Conservation (phyloP, 2,888 invertebrate genomes). For the Adela reaumurella region DNA sequence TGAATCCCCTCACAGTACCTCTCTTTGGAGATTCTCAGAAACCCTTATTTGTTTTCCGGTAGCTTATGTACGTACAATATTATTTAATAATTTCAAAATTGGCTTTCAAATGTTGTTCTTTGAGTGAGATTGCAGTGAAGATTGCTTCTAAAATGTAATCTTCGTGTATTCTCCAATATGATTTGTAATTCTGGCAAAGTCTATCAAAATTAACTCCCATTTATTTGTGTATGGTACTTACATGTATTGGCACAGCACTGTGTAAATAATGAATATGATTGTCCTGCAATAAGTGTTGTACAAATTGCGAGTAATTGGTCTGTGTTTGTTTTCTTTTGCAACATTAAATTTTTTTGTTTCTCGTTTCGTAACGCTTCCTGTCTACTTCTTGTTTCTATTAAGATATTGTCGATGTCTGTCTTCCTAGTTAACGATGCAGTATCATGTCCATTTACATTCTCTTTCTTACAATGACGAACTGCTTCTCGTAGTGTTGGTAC, state of each 20-base stretch:
- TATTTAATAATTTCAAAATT: no score
- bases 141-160: no score
- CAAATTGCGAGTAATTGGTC: slow-evolving; percentile 32
- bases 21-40: no score
- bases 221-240: neutral
- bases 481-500: neutral
- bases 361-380: neutral
- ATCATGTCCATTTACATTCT: neutral
- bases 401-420: neutral
- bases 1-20: no score
- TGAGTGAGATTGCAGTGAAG: no score
- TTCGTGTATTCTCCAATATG: no score
- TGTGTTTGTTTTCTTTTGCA: neutral
- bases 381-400: neutral
- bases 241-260: slow-evolving; percentile 39
- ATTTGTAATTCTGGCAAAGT: no score
- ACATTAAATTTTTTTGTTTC: neutral
- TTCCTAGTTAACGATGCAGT: neutral
- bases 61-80: no score
- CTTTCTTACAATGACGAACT: neutral
- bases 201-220: no score
- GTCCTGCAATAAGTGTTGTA: slow-evolving; percentile 37
- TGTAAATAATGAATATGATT: slow-evolving; percentile 15
- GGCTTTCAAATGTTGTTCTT: no score
- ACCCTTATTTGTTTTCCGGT: no score